A percentile compares a stretch with the other conserved stretches of the same genome.
Evolutionary conservation across 2,888 invertebrate species (phyloP).

Genomic region (Athalia circularis): DNA sequence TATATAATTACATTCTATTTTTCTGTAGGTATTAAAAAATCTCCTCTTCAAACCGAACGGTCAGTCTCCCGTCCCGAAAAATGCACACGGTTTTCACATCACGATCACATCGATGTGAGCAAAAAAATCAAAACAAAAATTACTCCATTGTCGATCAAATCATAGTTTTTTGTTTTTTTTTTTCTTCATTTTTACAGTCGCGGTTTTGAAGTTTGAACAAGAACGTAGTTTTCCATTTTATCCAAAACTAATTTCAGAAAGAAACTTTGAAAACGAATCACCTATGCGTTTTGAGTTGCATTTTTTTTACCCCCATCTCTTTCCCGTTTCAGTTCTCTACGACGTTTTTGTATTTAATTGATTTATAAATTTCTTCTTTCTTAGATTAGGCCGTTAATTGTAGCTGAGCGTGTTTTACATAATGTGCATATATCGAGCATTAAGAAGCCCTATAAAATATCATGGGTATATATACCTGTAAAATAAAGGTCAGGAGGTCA

Average conservation of each 20-base stretch:
- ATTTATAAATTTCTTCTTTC: too few relatives aligned
- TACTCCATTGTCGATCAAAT: neutral
- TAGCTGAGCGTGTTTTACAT: too few relatives aligned
- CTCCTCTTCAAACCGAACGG: neutral
- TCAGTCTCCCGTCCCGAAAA: neutral
- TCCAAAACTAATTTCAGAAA: neutral
- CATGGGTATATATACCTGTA: too few relatives aligned
- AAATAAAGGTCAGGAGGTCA: constrained; percentile 36
- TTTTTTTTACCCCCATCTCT: too few relatives aligned
- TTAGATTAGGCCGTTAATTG: too few relatives aligned
- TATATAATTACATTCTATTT: constrained; percentile 32
- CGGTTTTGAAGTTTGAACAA: neutral
- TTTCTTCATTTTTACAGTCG: neutral
- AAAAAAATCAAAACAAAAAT: neutral
- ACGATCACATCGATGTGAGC: neutral
- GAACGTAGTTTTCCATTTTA: neutral
- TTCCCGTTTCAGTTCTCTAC: too few relatives aligned
- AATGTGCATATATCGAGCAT: constrained; percentile 10
- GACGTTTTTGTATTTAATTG: too few relatives aligned
- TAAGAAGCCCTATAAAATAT: constrained; percentile 18
- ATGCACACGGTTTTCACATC: neutral
- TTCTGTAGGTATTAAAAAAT: constrained; percentile 22
- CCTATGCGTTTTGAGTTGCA: too few relatives aligned
- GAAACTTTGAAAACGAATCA: too few relatives aligned
- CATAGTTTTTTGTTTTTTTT: neutral